Conservation (phyloP, 2,888 invertebrate species). For the Nemurella pictetii region DNA sequence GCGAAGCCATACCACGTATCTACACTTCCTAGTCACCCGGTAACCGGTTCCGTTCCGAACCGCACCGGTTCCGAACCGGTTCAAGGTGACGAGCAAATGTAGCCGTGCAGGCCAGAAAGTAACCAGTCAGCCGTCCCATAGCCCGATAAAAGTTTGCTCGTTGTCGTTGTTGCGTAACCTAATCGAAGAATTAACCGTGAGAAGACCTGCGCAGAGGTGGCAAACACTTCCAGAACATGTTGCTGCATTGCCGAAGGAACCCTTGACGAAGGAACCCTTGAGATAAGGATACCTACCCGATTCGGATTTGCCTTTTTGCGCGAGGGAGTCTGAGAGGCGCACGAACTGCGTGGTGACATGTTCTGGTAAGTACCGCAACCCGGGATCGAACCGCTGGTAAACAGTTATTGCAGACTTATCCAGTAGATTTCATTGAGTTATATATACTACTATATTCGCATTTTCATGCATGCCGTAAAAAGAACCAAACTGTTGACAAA, state of each 20-base stretch:
- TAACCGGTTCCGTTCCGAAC: neutral
- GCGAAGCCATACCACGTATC: neutral
- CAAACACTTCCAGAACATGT: slow-evolving; percentile 29
- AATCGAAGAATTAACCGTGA: neutral
- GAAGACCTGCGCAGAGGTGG: slow-evolving; percentile 21
- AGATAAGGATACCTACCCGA: slow-evolving; percentile 11
- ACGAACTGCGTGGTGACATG: slow-evolving; percentile 9
- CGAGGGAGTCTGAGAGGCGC: neutral
- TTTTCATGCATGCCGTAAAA: slow-evolving; percentile 19
- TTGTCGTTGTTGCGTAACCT: neutral
- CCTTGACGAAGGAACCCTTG: slow-evolving; percentile 13
- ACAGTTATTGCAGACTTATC: neutral
- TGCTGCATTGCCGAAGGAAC: slow-evolving; percentile 19
- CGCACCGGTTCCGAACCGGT: no score
- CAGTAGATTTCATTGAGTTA: slow-evolving; percentile 10
- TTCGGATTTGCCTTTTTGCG: slow-evolving; percentile 13
- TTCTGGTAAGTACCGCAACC: slow-evolving; percentile 20
- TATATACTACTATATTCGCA: neutral
- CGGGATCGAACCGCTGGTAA: slow-evolving; percentile 5
- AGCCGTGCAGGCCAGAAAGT: neutral
- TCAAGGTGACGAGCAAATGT: neutral
- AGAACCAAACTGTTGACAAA: neutral
- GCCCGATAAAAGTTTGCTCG: neutral
- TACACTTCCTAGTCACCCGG: neutral
- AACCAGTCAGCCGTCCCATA: neutral